These are phyloP conservation scores for Drosophila pectinifera DNA, from an alignment of 1,140 invertebrate species.

Conservation along the genomic window DNA sequence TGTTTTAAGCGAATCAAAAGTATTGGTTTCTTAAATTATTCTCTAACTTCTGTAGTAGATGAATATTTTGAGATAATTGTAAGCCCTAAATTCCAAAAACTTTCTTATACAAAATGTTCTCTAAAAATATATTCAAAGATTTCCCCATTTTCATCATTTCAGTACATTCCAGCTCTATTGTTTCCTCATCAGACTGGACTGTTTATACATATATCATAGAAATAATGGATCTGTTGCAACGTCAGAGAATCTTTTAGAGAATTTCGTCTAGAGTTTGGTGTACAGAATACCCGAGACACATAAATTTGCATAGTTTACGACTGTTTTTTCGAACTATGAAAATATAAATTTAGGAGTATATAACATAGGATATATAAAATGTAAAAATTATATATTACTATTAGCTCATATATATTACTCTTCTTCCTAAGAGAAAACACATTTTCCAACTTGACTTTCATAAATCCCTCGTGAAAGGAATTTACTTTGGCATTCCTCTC, in stretches of 20 bases:
- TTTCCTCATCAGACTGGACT: background rate
- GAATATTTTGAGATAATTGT: background rate
- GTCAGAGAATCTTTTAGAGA: background rate
- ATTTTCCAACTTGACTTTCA: too few species aligned
- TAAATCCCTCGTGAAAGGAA: too few species aligned
- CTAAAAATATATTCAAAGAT: background rate
- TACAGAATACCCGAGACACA: too few species aligned
- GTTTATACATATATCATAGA: conserved; percentile 4
- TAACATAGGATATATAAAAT: too few species aligned
- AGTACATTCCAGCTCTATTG: background rate
- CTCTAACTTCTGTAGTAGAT: too few species aligned
- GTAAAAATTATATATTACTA: too few species aligned
- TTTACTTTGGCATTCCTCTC: background rate
- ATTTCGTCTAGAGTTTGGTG: background rate
- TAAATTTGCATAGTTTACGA: background rate
- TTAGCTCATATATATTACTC: too few species aligned
- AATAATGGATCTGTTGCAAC: conserved; percentile 10
- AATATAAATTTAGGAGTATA: background rate
- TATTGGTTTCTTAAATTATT: too few species aligned
- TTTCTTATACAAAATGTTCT: too few species aligned
- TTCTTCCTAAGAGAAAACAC: too few species aligned
- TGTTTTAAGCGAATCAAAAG: too few species aligned
- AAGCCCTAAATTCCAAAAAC: background rate
- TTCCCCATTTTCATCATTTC: background rate
- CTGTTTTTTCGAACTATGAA: background rate